phyloP scores from a whole-genome alignment of 2,113 vertebrate species.

The Pygoscelis adeliae region DNA sequence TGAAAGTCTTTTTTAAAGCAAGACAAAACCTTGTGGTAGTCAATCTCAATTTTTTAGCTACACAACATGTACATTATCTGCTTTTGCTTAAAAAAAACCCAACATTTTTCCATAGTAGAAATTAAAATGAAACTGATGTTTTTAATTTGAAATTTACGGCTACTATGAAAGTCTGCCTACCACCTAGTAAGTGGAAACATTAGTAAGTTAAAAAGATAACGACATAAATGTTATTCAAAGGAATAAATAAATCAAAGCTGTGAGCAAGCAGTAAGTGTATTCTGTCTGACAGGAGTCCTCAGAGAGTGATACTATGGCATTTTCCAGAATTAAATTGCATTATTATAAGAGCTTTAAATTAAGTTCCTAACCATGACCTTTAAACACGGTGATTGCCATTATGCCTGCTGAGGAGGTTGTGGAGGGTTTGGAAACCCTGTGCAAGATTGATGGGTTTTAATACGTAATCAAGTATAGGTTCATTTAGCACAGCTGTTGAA shows the following conservation, averaged over 20 bases:
- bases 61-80: background rate
- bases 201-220: background rate
- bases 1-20: background rate
- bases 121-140: background rate
- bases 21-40: background rate
- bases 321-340: conserved; percentile 65
- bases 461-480: conserved; percentile 58
- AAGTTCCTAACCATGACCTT: conserved; percentile 68
- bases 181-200: background rate
- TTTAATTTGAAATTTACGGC: conserved; percentile 31
- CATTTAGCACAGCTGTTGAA: conserved; percentile 64
- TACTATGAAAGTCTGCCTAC: background rate
- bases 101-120: background rate
- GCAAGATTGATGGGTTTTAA: conserved; percentile 62
- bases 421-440: conserved; percentile 54
- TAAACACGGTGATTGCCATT: conserved; percentile 52
- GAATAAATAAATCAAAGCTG: conserved; percentile 7
- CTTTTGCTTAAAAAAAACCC: background rate
- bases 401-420: conserved; percentile 60
- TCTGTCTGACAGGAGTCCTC: conserved; percentile 8
- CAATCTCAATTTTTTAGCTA: background rate
- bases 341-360: conserved; percentile 62
- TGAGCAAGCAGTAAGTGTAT: background rate
- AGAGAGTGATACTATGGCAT: conserved; percentile 20
- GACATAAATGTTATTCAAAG: background rate